Evolutionary conservation across 2,797 vertebrate species (phyloP).

Genomic region (Taenioides sp.): DNA sequence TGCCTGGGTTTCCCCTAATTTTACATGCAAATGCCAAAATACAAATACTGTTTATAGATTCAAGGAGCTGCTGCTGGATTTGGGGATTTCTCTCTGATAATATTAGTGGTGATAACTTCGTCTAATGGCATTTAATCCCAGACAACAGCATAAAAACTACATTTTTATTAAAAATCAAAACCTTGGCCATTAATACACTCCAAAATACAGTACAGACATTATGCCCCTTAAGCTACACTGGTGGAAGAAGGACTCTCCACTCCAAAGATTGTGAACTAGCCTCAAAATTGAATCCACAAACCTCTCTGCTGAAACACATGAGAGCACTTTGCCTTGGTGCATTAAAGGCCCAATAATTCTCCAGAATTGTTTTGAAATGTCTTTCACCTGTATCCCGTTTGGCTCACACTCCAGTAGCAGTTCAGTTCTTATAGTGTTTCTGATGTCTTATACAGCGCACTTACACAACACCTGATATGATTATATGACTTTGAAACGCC

Average conservation of each 20-base stretch:
- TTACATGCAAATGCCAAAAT: conserved; percentile 30
- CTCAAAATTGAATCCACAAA: not conserved
- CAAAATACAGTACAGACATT: not conserved
- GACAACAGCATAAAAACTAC: no score
- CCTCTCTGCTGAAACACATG: not conserved
- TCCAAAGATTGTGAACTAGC: not conserved
- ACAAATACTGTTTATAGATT: conserved; percentile 3
- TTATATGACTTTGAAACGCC: conserved; percentile 15
- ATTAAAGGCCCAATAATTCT: not conserved
- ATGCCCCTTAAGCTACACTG: not conserved
- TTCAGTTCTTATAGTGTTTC: conserved; percentile 32
- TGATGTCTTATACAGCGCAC: conserved; percentile 23
- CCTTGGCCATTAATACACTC: not conserved
- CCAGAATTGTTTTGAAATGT: not conserved
- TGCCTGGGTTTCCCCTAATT: conserved; percentile 11
- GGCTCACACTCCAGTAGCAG: not conserved
- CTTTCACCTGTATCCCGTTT: not conserved
- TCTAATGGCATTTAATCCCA: no score
- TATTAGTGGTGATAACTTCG: no score
- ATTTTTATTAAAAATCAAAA: no score
- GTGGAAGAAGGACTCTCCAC: not conserved
- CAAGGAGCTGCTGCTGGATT: not conserved
- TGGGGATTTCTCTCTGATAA: no score
- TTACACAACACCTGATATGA: conserved; percentile 29
- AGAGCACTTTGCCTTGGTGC: not conserved